Evolutionary conservation across 2,888 invertebrate genomes (phyloP).

Genomic region (Athrips mouffetella): DNA sequence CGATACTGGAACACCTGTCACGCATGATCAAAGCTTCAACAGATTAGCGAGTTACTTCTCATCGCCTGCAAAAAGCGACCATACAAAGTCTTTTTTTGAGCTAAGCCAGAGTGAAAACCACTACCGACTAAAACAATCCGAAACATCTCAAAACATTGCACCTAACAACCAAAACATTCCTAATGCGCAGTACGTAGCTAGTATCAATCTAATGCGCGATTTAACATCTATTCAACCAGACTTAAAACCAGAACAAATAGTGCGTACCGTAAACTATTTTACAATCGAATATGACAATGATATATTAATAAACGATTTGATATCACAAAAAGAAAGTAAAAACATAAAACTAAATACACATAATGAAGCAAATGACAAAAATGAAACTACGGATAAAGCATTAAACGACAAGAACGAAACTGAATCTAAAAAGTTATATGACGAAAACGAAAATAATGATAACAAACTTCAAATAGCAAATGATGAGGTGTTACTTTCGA

Average conservation of each 20-base stretch:
- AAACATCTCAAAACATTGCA: no score
- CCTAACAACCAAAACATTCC: constrained; percentile 36
- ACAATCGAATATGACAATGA: constrained; percentile 50
- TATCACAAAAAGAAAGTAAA: no score
- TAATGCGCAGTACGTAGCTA: constrained; percentile 32
- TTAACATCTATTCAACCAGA: constrained; percentile 47
- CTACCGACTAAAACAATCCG: constrained; percentile 45
- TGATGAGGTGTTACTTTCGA: constrained; percentile 26
- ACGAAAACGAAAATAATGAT: constrained; percentile 18
- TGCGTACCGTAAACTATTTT: constrained; percentile 57
- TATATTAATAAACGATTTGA: constrained; percentile 17
- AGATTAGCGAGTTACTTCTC: constrained; percentile 67
- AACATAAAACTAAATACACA: constrained; percentile 21
- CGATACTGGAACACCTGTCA: constrained; percentile 28
- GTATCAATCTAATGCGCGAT: constrained; percentile 51
- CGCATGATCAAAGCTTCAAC: constrained; percentile 38
- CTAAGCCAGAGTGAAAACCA: constrained; percentile 69
- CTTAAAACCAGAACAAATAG: constrained; percentile 39
- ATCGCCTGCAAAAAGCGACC: constrained; percentile 53
- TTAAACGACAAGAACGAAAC: no score
- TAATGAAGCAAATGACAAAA: constrained; percentile 15
- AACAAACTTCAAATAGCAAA: no score
- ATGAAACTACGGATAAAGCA: constrained; percentile 10
- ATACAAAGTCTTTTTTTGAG: constrained; percentile 73
- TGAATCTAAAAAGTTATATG: no score